Evolutionary conservation across 2,113 vertebrate genomes (phyloP).

Genomic region (Scatophagus argus): DNA sequence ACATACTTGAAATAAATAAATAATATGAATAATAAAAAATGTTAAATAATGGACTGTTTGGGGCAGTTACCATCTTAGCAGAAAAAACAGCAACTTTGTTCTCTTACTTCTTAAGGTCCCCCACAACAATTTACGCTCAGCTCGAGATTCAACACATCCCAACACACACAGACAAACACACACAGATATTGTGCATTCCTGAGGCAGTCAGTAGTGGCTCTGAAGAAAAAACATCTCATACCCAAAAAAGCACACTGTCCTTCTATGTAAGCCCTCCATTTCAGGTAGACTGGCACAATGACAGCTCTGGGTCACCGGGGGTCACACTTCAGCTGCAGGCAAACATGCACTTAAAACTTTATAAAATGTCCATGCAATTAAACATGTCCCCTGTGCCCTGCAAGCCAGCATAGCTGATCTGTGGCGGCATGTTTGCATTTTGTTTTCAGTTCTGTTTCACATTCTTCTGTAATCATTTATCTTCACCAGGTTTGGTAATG

Average conservation of each 20-base stretch:
- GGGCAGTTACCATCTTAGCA: neutral
- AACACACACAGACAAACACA: neutral
- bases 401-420: neutral
- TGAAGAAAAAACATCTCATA: slow-evolving; percentile 43
- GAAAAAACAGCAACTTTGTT: slow-evolving; percentile 4
- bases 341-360: slow-evolving; percentile 38
- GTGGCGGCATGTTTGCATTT: slow-evolving; percentile 24
- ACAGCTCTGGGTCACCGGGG: slow-evolving; percentile 35
- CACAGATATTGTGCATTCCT: slow-evolving; percentile 46
- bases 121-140: neutral
- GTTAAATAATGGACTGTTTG: neutral
- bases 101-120: neutral
- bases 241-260: slow-evolving; percentile 18
- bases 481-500: slow-evolving; percentile 22
- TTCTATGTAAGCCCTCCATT: slow-evolving; percentile 1
- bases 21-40: neutral
- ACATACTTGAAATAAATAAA: neutral
- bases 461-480: slow-evolving; percentile 13
- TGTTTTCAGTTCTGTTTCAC: slow-evolving; percentile 19
- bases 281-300: slow-evolving; percentile 37
- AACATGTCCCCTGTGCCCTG: neutral
- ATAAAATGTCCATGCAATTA: slow-evolving; percentile 20
- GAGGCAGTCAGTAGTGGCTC: slow-evolving; percentile 5
- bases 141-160: slow-evolving; percentile 27
- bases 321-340: slow-evolving; percentile 26